Percentiles rank a stretch among this genome's conserved stretches.
Evolutionary conservation across 2,888 invertebrate genomes (phyloP).

Genomic region (Emmelina monodactyla): DNA sequence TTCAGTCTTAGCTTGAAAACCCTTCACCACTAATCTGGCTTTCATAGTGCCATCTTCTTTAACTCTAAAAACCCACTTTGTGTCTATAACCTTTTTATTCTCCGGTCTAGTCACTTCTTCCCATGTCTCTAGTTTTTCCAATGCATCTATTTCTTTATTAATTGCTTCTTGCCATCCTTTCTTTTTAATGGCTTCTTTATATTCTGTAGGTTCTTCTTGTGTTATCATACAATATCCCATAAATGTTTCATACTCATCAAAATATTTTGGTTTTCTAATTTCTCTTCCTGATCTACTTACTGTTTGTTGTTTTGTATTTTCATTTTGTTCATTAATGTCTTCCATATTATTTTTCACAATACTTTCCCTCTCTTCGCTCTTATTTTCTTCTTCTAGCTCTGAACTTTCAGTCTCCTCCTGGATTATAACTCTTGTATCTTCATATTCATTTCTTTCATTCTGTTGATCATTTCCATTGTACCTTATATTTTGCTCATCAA

Average conservation of each 20-base stretch:
- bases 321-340: no score
- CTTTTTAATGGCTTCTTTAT: slow-evolving; percentile 5
- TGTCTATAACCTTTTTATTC: slow-evolving; percentile 5
- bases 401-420: no score
- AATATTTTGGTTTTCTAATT: slow-evolving; percentile 1
- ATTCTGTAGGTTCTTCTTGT: slow-evolving; percentile 3
- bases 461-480: no score
- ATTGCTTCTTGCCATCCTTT: slow-evolving; percentile 9
- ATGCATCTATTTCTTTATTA: slow-evolving; percentile 9
- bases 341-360: no score
- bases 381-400: no score
- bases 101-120: slow-evolving; percentile 6
- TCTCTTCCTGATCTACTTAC: no score
- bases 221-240: background rate
- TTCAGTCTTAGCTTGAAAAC: slow-evolving; percentile 1
- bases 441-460: no score
- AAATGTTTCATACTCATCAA: slow-evolving; percentile 1
- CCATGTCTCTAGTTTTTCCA: slow-evolving; percentile 7
- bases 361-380: no score
- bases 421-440: no score
- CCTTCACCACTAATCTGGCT: slow-evolving; percentile 7
- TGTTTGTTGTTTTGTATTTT: no score
- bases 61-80: slow-evolving; percentile 6
- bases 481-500: no score
- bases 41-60: slow-evolving; percentile 9